These are phyloP conservation scores for Rhadina sibilatrix DNA, from an alignment of 2,113 vertebrate species.

Conservation along the genomic window DNA sequence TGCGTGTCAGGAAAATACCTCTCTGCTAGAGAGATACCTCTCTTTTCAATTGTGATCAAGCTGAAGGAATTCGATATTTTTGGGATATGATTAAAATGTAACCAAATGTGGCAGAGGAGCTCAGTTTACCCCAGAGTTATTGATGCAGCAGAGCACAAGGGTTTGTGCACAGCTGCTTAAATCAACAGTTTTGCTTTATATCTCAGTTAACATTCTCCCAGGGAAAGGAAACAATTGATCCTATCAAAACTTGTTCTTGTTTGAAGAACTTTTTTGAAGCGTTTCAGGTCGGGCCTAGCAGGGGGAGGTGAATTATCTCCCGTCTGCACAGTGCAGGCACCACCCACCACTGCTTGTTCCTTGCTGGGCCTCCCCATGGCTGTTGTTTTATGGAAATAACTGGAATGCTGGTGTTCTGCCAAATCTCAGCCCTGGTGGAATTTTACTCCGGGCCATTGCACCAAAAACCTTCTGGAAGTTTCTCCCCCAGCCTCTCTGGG, in stretches of 20 bases:
- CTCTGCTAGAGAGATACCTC: background rate
- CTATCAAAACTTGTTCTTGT: background rate
- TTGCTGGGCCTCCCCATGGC: rapidly evolving
- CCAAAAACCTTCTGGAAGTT: background rate
- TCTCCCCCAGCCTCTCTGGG: rapidly evolving
- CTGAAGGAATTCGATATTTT: background rate
- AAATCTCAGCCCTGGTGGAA: background rate
- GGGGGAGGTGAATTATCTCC: background rate
- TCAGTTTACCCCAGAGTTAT: background rate
- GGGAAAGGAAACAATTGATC: background rate
- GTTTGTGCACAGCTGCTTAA: background rate
- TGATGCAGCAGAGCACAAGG: background rate
- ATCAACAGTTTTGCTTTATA: background rate
- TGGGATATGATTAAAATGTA: background rate
- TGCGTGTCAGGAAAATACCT: background rate
- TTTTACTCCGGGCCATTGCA: background rate
- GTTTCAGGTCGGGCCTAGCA: background rate
- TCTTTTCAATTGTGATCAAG: background rate
- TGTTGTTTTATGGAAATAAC: background rate
- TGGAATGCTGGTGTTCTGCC: background rate
- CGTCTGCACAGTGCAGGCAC: too few relatives aligned
- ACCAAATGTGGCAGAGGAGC: background rate
- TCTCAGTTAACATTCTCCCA: background rate
- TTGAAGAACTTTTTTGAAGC: background rate
- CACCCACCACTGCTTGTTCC: rapidly evolving